Evolutionary conservation across 2,797 vertebrate species (phyloP), one percentile per base, ranked within the genome.

Genomic region (Parambassis ranga): DNA sequence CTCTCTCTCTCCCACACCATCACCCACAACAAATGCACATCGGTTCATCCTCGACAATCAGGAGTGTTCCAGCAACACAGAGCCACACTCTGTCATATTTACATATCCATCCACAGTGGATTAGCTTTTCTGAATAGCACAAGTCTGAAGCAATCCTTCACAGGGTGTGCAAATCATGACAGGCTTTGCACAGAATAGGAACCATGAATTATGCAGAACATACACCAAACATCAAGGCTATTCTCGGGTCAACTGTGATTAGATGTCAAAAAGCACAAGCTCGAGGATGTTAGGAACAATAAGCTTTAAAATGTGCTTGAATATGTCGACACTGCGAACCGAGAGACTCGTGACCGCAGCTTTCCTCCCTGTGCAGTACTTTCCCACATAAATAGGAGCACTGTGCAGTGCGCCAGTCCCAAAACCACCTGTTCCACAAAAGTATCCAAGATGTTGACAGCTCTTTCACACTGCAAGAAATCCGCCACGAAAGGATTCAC

Each of bases 101-200:
- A 77, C 82, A 81, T 83, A 73, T 75, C 65, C 63, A 66, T 77
- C 83, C 67, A 48, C 63, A 16, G 72, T 51, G 81, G 83, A 89
- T 87, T 85, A 87, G 58, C 48, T 6, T 11, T 44, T 65, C 82
- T 82, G 77, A 78, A 79, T 63, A 61, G 65, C 59, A 41, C 35
- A 27, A 75, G 55, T 77, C 75, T 39, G 57, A 77, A 56, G 66
- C 56, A 77, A 80, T 78, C 75, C 70, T 77, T 79, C 55, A 30
- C 56, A 44, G 77, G 69, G 30, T 49, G 73, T 5, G 3, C 48
- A 18, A 69, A 82, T 76, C 57, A 51, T 56, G 65, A 62, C 75
- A 72, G 66, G 72, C 67, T 77, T 81, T 75, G 71, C 71, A 52
- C 61, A 31, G 63, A 71, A 71, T 55, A 13, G 47, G 50, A 77